Evolutionary conservation across 2,888 invertebrate genomes (phyloP).

Genomic region (Latrodectus elegans): DNA sequence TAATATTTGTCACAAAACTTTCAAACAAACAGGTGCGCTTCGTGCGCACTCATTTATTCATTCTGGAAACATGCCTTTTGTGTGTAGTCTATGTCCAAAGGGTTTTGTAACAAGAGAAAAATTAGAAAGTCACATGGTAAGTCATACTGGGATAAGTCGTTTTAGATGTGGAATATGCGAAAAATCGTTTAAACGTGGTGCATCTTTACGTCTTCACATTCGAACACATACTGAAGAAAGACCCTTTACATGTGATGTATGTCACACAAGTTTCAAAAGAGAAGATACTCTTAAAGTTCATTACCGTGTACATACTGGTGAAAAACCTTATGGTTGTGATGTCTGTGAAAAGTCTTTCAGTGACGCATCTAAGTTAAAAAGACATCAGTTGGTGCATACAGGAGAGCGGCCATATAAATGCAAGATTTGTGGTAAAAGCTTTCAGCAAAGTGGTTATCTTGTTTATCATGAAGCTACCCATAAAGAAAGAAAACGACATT

Average conservation of each 20-base stretch:
- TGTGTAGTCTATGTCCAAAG: neutral
- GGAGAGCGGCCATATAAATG: conserved; percentile 98
- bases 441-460: conserved; percentile 97
- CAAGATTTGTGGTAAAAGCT: conserved; percentile 96
- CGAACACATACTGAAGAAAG: conserved; percentile 6
- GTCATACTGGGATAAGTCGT: neutral
- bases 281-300: neutral
- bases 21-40: neutral
- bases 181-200: neutral
- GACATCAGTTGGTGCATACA: conserved; percentile 99
- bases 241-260: conserved; percentile 6
- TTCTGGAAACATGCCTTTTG: neutral
- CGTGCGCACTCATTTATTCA: neutral
- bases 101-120: neutral
- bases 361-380: conserved; percentile 94
- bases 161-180: neutral
- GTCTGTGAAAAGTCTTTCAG: conserved; percentile 98
- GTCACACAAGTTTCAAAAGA: neutral
- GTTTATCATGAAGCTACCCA: conserved; percentile 96
- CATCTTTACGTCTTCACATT: neutral
- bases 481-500: conserved; percentile 95
- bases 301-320: neutral
- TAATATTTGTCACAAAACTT: conserved; percentile 1
- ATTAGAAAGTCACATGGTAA: neutral
- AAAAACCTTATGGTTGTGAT: conserved; percentile 94